A percentile compares a stretch with the other conserved stretches of the same genome.
Evolutionary conservation across 1,140 invertebrate genomes (phyloP).

Genomic region (Capitella teleta): DNA sequence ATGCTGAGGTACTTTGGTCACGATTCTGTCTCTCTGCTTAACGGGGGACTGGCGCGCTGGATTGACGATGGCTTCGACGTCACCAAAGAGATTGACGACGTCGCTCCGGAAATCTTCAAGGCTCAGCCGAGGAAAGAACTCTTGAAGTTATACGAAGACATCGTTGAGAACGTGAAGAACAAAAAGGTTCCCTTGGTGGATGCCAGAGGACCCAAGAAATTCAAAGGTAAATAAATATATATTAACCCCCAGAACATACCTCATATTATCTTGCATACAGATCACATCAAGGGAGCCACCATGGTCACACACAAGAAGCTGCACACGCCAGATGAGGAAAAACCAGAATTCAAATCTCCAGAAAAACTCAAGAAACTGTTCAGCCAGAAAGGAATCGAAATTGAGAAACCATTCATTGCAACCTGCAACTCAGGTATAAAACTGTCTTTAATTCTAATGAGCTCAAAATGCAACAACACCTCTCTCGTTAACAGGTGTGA

Average conservation of each 20-base stretch:
- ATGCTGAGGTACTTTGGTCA: conserved; percentile 33
- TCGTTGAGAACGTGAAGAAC: conserved; percentile 19
- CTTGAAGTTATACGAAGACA: conserved; percentile 25
- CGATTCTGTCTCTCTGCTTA: conserved; percentile 25
- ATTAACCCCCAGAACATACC: not conserved
- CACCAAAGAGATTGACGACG: conserved; percentile 6
- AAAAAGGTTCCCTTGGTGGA: conserved; percentile 27
- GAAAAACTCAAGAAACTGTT: not conserved
- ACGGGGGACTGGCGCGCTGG: conserved; percentile 34
- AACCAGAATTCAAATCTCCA: not conserved
- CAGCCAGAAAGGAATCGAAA: not conserved
- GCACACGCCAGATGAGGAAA: not conserved
- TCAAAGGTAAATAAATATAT: conserved; percentile 16
- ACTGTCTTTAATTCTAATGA: not conserved
- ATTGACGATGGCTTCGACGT: conserved; percentile 12
- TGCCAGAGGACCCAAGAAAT: conserved; percentile 25
- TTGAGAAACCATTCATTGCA: not conserved
- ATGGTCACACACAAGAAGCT: not conserved
- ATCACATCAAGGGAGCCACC: not conserved
- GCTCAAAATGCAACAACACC: not conserved
- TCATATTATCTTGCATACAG: not conserved
- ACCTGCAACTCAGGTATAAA: too few relatives aligned
- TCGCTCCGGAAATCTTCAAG: conserved; percentile 16
- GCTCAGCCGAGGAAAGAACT: conserved; percentile 16
- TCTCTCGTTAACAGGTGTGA: conserved; percentile 24